Base-by-base conservation (phyloP, 2,113 vertebrate genomes). In the Sinosuthora webbiana region DNA sequence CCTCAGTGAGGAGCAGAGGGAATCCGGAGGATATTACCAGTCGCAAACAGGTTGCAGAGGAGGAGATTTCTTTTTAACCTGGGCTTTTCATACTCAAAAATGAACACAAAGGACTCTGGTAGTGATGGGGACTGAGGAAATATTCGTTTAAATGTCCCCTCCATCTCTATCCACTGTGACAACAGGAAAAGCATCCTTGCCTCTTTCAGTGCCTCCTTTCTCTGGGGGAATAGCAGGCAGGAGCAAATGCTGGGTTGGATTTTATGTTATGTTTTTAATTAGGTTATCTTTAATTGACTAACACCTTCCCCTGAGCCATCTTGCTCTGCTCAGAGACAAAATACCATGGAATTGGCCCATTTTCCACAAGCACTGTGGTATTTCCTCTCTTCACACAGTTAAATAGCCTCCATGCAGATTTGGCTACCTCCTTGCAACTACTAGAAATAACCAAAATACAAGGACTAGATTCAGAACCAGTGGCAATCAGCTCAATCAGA, bases 241-340 rank as follows among this genome's bases (percentile, higher is more conserved):
- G 68, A 94, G 69, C 13, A 81, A 95, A 91, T 71, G 52, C 65
- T 90, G 69, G 71, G 89, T 75, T 95, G 83, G 80, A 89, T 96
- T 96, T 96, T 89, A 84, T 87, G 92, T 88, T 94, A 81, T 96
- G 92, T 94, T 96, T 97, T 92, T 95, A 96, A 96, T 96, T 96
- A 96, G 90, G 89, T 92, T 94, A 83, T 94, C 93, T 94, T 89
- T 97, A 96, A 96, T 93, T 96, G 95, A 93, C 94, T 97, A 96
- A 96, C 94, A 96, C 90, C 92, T 96, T 97, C 93, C 93, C 86
- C 86, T 96, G 94, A 95, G 92, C 92, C 94, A 92, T 96, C 90
- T 93, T 97, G 92, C 79, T 92, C 74, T 81, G 57, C 80, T 95
- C 80, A 57, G 83, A 94, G 92, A 79, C 65, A 89, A 92, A 94